Percentiles rank a stretch among this genome's conserved stretches.
These are phyloP conservation scores for Hemibagrus wyckioides DNA, from an alignment of 2,113 vertebrate species.

Conservation along the genomic window DNA sequence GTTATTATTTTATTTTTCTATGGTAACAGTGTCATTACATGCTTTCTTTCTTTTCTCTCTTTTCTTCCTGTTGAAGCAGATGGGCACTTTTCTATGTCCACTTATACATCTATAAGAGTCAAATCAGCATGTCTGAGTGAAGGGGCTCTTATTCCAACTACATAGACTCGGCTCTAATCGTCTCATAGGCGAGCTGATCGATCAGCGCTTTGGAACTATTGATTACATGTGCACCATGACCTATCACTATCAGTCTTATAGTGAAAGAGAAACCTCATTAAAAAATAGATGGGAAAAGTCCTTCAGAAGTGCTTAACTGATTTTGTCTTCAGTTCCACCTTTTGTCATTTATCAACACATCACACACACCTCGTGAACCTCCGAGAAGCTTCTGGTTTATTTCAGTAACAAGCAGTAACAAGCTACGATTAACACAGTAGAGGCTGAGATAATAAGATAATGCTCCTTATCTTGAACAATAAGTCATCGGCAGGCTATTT, in stretches of 20 bases:
- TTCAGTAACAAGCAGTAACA: background rate
- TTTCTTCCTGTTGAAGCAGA: background rate
- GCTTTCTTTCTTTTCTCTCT: background rate
- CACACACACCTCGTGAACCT: background rate
- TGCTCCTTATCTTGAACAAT: background rate
- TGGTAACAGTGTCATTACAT: background rate
- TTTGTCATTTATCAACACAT: background rate
- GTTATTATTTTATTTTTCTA: background rate
- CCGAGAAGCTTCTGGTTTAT: background rate
- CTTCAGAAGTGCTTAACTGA: background rate
- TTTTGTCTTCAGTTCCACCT: background rate
- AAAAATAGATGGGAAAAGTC: background rate
- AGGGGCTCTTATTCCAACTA: background rate
- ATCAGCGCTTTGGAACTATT: background rate
- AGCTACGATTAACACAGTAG: background rate
- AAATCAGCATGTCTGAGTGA: background rate
- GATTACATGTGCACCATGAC: background rate
- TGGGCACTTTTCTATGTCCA: background rate
- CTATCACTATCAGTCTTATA: background rate
- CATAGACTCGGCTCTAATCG: background rate
- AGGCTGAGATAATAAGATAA: background rate
- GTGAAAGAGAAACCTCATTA: background rate
- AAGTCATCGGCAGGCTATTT: background rate
- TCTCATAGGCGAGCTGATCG: background rate
- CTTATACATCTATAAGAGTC: too few species aligned